Conservation (phyloP, 2,113 vertebrate species). For the Vulpes vulpes region DNA sequence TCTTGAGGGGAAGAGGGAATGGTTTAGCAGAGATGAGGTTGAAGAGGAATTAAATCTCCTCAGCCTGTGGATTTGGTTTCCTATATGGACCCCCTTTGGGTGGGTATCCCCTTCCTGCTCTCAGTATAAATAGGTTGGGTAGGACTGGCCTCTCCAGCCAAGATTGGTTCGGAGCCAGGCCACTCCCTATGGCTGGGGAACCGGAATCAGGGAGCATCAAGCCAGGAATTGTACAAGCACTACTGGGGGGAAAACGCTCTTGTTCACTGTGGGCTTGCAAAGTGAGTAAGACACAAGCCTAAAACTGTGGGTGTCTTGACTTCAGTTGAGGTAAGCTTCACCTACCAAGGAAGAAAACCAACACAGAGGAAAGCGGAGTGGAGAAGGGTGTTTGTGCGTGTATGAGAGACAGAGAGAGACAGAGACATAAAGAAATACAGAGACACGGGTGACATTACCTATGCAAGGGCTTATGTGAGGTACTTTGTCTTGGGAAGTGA, state of each 20-base stretch:
- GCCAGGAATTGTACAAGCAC: background rate
- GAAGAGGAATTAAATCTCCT: background rate
- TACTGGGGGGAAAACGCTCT: background rate
- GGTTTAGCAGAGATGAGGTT: background rate
- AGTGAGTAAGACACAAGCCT: background rate
- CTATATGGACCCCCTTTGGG: background rate
- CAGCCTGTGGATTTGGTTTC: background rate
- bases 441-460: background rate
- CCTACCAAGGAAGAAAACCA: background rate
- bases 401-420: background rate
- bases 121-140: background rate
- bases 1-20: background rate
- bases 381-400: background rate
- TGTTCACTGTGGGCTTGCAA: background rate
- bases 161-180: background rate
- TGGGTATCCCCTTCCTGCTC: background rate
- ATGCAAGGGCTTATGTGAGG: background rate
- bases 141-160: background rate
- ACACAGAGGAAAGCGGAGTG: background rate
- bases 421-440: background rate
- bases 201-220: background rate
- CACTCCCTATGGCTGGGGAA: no score
- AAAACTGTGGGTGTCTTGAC: background rate
- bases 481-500: background rate
- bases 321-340: background rate